Conservation (phyloP, 2,888 invertebrate genomes). For the Sinohyriopsis cumingii region DNA sequence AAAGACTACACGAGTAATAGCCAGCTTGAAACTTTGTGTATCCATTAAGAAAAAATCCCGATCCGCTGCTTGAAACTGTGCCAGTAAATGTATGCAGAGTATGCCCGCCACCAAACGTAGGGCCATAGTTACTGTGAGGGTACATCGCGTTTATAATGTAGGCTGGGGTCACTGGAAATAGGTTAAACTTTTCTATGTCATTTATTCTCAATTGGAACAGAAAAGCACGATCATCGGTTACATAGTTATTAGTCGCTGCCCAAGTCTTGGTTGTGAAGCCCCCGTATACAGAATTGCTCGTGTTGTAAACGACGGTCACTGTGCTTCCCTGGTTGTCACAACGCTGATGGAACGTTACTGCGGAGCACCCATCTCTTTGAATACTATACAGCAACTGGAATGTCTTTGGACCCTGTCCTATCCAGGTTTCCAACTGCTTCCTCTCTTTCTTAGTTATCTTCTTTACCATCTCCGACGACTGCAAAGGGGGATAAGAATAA, state of each 20-base stretch:
- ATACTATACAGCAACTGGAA: conserved; percentile 38
- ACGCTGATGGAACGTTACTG: conserved; percentile 35
- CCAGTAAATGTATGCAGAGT: conserved; percentile 9
- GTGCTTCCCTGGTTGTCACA: conserved; percentile 47
- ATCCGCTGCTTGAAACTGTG: not conserved
- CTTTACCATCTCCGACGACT: conserved; percentile 6
- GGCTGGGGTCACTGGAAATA: too few relatives aligned
- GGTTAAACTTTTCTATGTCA: too few relatives aligned
- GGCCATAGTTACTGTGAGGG: conserved; percentile 7
- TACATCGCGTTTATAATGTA: not conserved
- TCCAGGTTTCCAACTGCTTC: conserved; percentile 36
- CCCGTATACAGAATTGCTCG: conserved; percentile 38
- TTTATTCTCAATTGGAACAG: conserved; percentile 4
- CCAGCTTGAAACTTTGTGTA: conserved; percentile 7
- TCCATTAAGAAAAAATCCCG: conserved; percentile 20
- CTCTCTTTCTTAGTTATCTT: conserved; percentile 18
- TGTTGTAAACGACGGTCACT: conserved; percentile 41
- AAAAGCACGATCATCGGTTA: conserved; percentile 12
- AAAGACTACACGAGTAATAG: conserved; percentile 12
- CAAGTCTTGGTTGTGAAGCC: conserved; percentile 33
- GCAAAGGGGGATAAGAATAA: not conserved
- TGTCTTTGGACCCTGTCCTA: conserved; percentile 27
- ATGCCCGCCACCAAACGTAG: conserved; percentile 16
- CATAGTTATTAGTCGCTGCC: conserved; percentile 3
- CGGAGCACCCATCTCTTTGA: conserved; percentile 33